These are phyloP conservation scores for Leucophenga maculata DNA, from an alignment of 2,888 invertebrate genomes.

Conservation along the genomic window DNA sequence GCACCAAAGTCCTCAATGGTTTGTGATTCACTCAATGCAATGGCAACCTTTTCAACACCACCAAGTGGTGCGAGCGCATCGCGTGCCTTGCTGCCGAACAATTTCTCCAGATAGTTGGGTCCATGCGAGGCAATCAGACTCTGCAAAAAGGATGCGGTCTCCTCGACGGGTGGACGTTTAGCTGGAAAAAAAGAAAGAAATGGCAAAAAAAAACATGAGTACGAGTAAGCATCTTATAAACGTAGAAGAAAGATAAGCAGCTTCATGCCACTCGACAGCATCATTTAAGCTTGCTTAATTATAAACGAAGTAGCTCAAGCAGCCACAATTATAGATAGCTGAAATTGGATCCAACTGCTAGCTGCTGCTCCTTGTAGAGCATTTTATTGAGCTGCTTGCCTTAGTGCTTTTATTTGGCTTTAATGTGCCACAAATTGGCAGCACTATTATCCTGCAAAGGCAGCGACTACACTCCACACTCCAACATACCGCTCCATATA, in stretches of 20 bases:
- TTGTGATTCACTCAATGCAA: constrained; percentile 93
- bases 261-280: not conserved
- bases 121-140: constrained; percentile 95
- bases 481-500: too few relatives aligned
- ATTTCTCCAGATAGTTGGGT: constrained; percentile 95
- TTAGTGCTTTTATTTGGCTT: too few relatives aligned
- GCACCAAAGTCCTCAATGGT: constrained; percentile 90
- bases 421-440: constrained; percentile 16
- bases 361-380: too few relatives aligned
- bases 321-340: too few relatives aligned
- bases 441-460: not conserved
- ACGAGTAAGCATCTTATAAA: not conserved
- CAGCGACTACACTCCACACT: too few relatives aligned
- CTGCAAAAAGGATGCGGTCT: constrained; percentile 95
- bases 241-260: not conserved
- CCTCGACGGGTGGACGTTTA: constrained; percentile 96
- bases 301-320: too few relatives aligned
- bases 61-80: constrained; percentile 93
- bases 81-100: constrained; percentile 94
- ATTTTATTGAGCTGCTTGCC: too few relatives aligned
- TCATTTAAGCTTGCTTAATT: too few relatives aligned
- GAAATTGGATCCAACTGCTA: too few relatives aligned
- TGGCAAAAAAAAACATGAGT: not conserved
- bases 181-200: constrained; percentile 76
- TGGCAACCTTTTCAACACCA: constrained; percentile 95